Evolutionary conservation across 2,888 invertebrate genomes (phyloP).

Genomic region (Melitaea athalia): DNA sequence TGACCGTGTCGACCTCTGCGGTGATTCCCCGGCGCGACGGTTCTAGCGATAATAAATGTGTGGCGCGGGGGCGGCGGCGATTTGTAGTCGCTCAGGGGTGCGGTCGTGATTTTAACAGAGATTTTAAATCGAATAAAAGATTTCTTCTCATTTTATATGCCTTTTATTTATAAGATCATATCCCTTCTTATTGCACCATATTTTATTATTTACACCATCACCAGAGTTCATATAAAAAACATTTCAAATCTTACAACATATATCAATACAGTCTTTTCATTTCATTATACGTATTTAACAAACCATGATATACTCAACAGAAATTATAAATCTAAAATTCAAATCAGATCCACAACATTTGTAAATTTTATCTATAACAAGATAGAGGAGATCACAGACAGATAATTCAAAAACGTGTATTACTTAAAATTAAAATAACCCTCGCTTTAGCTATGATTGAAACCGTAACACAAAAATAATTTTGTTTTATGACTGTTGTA

Average conservation of each 20-base stretch:
- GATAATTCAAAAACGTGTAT: too few species aligned
- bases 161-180: slow-evolving; percentile 37
- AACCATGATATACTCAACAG: too few species aligned
- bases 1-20: slow-evolving; percentile 6
- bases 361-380: too few species aligned
- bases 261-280: slow-evolving; percentile 17
- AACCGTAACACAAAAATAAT: too few species aligned
- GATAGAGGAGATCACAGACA: too few species aligned
- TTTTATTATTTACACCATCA: neutral
- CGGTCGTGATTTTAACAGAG: slow-evolving; percentile 45
- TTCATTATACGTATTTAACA: too few species aligned
- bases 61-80: slow-evolving; percentile 41
- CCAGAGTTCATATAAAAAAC: slow-evolving; percentile 1
- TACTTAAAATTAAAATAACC: too few species aligned
- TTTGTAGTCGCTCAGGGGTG: slow-evolving; percentile 35
- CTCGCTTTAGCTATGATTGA: too few species aligned
- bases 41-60: slow-evolving; percentile 11
- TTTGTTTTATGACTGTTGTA: too few species aligned
- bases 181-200: neutral
- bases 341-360: too few species aligned
- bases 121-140: slow-evolving; percentile 63
- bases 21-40: slow-evolving; percentile 21
- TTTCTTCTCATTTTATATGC: slow-evolving; percentile 47
- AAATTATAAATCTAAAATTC: too few species aligned
- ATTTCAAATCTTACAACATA: neutral